Base-by-base conservation (phyloP, 2,797 vertebrate species). In the Lepus townsendii region DNA sequence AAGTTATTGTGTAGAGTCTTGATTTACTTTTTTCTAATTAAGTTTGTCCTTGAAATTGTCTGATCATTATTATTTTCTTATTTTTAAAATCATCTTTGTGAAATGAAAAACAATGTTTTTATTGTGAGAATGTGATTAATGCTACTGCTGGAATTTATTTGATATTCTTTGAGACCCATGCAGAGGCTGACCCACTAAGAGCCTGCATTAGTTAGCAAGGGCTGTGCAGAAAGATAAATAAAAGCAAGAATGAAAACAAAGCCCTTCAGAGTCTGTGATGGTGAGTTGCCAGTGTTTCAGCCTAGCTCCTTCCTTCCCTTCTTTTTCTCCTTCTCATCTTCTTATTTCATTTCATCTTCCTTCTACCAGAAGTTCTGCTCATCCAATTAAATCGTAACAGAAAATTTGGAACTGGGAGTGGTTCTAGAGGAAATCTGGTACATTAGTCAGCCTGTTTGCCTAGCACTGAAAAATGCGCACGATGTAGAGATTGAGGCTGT, bases 61-160 rank as follows among this genome's bases (percentile, higher is more conserved):
- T 30, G 14, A 30, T 95, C 32, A 63, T 73, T 52, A 52, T 42
- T 76, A 66, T 42, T 78, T 82, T 57, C 54, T 57, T 57, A 57
- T 16, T 57, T 76, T 32, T 75, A 5, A 92, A 94, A 26, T 75
- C 5, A 91, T n/a, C 24, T 91, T 86, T 69, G 79, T 66, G 42
- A 75, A 24, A 3, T 71, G 60, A 82, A 94, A 69, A 32, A 9
- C 2, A 42, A 11, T 90, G 17, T 75, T 83, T 26, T 35, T 30
- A 62, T 22, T 60, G 38, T 68, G 30, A 94, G 52, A 86, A 84
- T 47, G 73, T 69, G 63, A 76, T 82, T 65, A 89, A 66, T 13
- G 3, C 5, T 77, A 9, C 27, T 24, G 7, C 69, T 22, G 57
- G 57, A 32, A 27, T 80, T 38, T 83, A 27, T 16, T 77, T 52